Percentiles rank a stretch among this genome's conserved stretches.
Conservation (phyloP, 2,888 invertebrate genomes). For the Bombylius major region DNA sequence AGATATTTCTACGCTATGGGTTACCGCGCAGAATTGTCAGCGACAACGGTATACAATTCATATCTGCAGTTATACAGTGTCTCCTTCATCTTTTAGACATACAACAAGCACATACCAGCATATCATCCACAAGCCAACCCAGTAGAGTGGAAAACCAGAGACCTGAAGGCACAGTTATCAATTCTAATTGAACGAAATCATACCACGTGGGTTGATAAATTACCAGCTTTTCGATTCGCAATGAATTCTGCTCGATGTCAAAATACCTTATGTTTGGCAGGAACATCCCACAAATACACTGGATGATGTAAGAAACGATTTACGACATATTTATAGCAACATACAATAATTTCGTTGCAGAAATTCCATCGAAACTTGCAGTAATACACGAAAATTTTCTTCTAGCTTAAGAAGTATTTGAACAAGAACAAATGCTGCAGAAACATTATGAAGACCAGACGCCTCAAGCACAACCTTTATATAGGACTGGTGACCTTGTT, state of each 20-base stretch:
- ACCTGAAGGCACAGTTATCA: constrained; percentile 14
- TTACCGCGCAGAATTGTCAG: too few relatives aligned
- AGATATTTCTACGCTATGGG: constrained; percentile 26
- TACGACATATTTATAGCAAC: too few relatives aligned
- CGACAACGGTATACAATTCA: too few relatives aligned
- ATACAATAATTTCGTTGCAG: too few relatives aligned
- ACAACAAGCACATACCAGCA: constrained; percentile 20
- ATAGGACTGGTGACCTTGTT: too few relatives aligned
- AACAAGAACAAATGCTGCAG: background rate
- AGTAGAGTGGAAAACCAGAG: constrained; percentile 21
- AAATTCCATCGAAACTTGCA: too few relatives aligned
- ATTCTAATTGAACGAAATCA: too few relatives aligned
- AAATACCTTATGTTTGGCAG: too few relatives aligned
- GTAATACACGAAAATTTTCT: too few relatives aligned
- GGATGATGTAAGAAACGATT: constrained; percentile 14
- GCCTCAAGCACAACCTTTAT: too few relatives aligned
- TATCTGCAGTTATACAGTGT: constrained; percentile 25
- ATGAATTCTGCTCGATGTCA: constrained; percentile 22
- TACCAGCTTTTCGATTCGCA: constrained; percentile 25
- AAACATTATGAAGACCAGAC: background rate
- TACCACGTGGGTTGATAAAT: constrained; percentile 18
- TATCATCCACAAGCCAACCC: constrained; percentile 28
- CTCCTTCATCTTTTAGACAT: constrained; percentile 12
- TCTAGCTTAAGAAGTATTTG: background rate
- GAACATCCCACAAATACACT: constrained; percentile 21